Percentiles rank a stretch among this genome's conserved stretches.
phyloP scores from a whole-genome alignment of 2,888 invertebrate genomes.

The Pterobdella sp. region DNA sequence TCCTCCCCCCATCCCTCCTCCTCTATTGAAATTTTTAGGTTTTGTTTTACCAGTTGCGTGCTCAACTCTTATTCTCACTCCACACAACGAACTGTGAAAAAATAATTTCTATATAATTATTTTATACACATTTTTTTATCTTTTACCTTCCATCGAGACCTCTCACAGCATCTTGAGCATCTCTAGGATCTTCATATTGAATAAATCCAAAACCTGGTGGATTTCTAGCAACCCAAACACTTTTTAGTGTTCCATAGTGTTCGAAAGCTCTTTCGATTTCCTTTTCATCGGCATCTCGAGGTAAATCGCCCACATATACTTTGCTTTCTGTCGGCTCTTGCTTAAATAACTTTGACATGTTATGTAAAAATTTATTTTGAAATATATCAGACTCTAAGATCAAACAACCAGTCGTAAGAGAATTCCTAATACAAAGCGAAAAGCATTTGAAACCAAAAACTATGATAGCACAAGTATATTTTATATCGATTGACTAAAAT shows the following conservation, averaged over 20 bases:
- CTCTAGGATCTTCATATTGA: slow-evolving; percentile 77
- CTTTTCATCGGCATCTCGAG: slow-evolving; percentile 36
- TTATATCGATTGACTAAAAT: too few species aligned
- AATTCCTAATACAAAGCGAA: too few species aligned
- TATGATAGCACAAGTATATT: too few species aligned
- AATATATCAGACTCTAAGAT: too few species aligned
- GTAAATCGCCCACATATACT: slow-evolving; percentile 36
- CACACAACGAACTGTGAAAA: slow-evolving; percentile 54
- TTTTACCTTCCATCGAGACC: slow-evolving; percentile 70
- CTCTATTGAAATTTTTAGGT: slow-evolving; percentile 35
- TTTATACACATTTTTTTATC: neutral
- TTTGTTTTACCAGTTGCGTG: slow-evolving; percentile 71
- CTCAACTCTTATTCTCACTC: slow-evolving; percentile 80
- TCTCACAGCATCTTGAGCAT: slow-evolving; percentile 76
- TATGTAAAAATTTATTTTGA: too few species aligned
- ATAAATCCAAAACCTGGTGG: slow-evolving; percentile 70
- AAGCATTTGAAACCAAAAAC: too few species aligned
- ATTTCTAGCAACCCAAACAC: slow-evolving; percentile 49
- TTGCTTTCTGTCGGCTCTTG: slow-evolving; percentile 33
- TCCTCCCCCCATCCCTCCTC: slow-evolving; percentile 40
- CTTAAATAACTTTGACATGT: neutral
- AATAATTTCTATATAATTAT: neutral
- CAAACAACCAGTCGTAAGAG: too few species aligned
- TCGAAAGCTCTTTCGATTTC: slow-evolving; percentile 45
- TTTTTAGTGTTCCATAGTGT: slow-evolving; percentile 41